Evolutionary conservation across 1,140 invertebrate genomes (phyloP).

Genomic region (Bilobella aurantiaca): DNA sequence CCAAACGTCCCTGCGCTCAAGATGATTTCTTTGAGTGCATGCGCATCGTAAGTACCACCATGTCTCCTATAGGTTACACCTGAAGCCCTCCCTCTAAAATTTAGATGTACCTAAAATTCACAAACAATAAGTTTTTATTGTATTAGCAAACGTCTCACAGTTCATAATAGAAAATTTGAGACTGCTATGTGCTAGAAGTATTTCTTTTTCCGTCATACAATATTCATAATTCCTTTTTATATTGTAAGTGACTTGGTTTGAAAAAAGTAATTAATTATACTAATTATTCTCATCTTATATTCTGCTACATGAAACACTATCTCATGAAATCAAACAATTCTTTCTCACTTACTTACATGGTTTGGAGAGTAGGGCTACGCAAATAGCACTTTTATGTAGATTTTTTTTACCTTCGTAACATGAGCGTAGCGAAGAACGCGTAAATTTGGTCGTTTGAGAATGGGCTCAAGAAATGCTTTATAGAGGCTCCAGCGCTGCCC

Average conservation of each 20-base stretch:
- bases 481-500: neutral
- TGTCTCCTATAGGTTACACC: conserved; percentile 6
- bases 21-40: neutral
- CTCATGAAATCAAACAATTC: no score
- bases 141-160: neutral
- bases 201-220: no score
- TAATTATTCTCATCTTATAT: no score
- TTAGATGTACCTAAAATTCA: neutral
- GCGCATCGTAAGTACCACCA: neutral
- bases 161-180: no score
- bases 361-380: no score
- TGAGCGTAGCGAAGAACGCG: conserved; percentile 52
- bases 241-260: no score
- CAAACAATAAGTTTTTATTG: neutral
- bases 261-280: no score
- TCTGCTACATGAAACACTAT: no score
- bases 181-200: no score
- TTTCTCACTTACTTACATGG: no score
- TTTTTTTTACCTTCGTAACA: conserved; percentile 3
- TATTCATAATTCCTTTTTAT: no score
- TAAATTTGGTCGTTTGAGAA: conserved; percentile 52
- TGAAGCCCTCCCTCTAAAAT: neutral
- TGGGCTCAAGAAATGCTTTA: conserved; percentile 53
- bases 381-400: no score
- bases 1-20: neutral